Conservation (phyloP, 2,888 invertebrate species). For the Plebejus anna region DNA sequence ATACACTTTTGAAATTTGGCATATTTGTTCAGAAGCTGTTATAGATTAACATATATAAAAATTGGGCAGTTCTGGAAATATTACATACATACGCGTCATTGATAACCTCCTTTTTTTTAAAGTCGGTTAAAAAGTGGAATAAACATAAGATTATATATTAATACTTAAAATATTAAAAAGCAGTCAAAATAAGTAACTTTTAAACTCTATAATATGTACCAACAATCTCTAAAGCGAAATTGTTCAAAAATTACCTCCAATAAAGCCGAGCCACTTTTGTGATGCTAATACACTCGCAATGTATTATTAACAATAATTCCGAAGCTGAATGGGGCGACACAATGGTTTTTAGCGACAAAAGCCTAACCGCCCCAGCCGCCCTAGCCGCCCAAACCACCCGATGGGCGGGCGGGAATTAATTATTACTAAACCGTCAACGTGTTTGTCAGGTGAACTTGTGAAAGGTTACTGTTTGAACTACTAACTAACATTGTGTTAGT, state of each 20-base stretch:
- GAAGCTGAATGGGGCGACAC: neutral
- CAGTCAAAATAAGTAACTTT: neutral
- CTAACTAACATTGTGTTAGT: neutral
- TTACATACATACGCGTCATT: no score
- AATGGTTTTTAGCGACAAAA: constrained; percentile 20
- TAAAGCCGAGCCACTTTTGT: neutral
- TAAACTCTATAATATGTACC: neutral
- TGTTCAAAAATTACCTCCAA: neutral
- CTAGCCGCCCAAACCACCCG: neutral
- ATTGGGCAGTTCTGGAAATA: no score
- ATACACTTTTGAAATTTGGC: no score
- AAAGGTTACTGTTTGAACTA: neutral
- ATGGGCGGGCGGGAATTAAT: constrained; percentile 14
- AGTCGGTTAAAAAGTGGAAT: no score
- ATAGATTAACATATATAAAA: no score
- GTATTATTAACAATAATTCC: constrained; percentile 21
- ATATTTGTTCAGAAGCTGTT: no score
- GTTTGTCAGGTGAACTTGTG: neutral
- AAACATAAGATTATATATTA: no score
- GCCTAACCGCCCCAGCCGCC: constrained; percentile 6
- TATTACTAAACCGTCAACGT: constrained; percentile 10
- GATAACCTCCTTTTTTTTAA: no score
- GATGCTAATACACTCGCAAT: constrained; percentile 8
- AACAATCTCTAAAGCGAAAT: neutral
- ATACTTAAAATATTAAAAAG: no score